These are phyloP conservation scores for Cheumatopsyche charites DNA, from an alignment of 1,140 invertebrate species.

Conservation along the genomic window DNA sequence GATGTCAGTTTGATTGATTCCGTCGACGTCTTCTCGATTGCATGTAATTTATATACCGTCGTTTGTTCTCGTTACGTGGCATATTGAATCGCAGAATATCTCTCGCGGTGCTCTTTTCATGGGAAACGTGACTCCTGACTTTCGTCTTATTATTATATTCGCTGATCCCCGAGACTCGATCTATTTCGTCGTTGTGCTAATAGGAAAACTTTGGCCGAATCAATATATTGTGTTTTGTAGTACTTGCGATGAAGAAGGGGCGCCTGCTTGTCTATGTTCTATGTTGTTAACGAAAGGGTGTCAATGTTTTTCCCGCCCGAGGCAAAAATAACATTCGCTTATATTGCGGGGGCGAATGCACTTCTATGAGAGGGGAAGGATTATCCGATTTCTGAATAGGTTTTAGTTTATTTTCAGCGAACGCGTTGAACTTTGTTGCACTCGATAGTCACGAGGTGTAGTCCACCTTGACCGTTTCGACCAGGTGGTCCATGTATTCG, in stretches of 20 bases:
- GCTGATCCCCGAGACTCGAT: too few species aligned
- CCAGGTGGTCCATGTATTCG: too few species aligned
- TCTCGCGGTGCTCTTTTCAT: too few species aligned
- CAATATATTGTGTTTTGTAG: background rate
- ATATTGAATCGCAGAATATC: background rate
- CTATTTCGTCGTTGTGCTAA: too few species aligned
- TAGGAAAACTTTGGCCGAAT: too few species aligned
- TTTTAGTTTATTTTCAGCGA: background rate
- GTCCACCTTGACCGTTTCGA: conserved; percentile 18
- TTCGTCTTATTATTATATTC: too few species aligned
- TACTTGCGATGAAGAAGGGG: too few species aligned
- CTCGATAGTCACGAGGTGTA: background rate
- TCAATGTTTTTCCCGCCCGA: conserved; percentile 5
- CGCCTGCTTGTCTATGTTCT: background rate
- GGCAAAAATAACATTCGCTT: conserved; percentile 14
- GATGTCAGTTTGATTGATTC: conserved; percentile 22
- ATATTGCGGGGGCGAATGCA: background rate
- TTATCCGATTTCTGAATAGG: background rate
- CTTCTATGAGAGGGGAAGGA: background rate
- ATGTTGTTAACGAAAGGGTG: conserved; percentile 1
- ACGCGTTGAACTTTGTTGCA: conserved; percentile 13
- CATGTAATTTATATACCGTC: background rate
- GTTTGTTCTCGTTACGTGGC: background rate
- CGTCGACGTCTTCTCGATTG: background rate
- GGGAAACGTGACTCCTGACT: too few species aligned